Base-by-base conservation (phyloP, 2,888 invertebrate species). In the Yponomeuta evonymella region DNA sequence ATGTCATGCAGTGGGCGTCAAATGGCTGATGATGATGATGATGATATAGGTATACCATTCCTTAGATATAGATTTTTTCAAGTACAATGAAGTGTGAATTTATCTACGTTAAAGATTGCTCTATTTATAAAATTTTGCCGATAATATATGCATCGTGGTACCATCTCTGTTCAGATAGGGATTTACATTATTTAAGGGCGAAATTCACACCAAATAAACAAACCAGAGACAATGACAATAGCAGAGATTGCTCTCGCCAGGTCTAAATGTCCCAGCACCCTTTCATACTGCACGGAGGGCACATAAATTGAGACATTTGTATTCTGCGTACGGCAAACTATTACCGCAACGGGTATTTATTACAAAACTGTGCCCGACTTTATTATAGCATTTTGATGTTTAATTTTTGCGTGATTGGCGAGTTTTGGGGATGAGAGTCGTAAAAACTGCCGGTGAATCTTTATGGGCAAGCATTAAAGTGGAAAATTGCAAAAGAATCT, bases 311-410 rank as follows among this genome's bases (percentile, higher is more conserved):
- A 12, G 12, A 58, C 51, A 58, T 58, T 58, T 58, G 51, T 58
- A 58, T 58, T 58, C 51, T 58, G 51, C 51, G 51, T 58, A 58
- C 51, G 51, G 51, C 51, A 12, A 58, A 58, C 51, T 12, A 58
- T 58, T 58, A 58, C 51, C 51, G 51, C 51, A 5, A 15, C 51
- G 15, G 51, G 51, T 15, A 58, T 58, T 58, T 58, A 58, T 58
- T 64, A 64, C 64, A 64, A 64, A 64, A 64, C 29, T 64, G 64
- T 64, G 64, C 64, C 64, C 29, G 64, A 64, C 64, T 64, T 64
- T 23, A 64, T 23, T 29, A 64, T 64, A 8, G 15, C 51, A 15
- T 58, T 58, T 58, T 58, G 51, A 58, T 58, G 51, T 12, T 12
- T 58, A 58, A 58, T 58, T 58, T 58, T 58, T 58, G 51, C 51